phyloP scores from a whole-genome alignment of 2,797 vertebrate species.

The Coracias cyanogaster region DNA sequence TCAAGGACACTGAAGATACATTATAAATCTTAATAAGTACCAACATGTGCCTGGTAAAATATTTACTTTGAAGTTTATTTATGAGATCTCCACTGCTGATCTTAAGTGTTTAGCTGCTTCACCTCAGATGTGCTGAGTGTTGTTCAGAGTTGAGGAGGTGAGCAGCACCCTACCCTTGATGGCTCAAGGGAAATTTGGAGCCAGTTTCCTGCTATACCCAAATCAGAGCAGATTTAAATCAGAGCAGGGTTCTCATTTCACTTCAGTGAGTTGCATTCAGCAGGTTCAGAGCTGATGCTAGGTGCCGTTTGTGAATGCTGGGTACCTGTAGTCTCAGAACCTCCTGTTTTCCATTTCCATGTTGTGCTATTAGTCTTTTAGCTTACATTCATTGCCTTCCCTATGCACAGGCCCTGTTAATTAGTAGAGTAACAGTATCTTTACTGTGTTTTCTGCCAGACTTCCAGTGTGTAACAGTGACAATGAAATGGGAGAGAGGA shows the following conservation, averaged over 20 bases:
- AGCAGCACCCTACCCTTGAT: rapidly evolving
- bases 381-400: neutral
- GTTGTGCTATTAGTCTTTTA: neutral
- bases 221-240: neutral
- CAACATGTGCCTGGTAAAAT: neutral
- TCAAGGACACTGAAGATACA: neutral
- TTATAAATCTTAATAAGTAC: conserved; percentile 3
- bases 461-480: neutral
- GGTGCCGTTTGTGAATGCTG: neutral
- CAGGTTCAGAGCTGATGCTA: neutral
- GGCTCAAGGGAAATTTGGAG: neutral
- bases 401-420: neutral
- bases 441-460: neutral
- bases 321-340: neutral
- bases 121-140: rapidly evolving
- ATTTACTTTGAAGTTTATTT: conserved; percentile 4
- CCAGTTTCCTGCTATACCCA: neutral
- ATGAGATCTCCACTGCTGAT: neutral
- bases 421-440: neutral
- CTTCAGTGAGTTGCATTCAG: neutral
- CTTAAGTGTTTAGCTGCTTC: neutral
- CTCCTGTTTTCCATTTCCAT: neutral
- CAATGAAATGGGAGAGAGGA: neutral
- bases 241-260: neutral
- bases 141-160: neutral